Conservation (phyloP, 2,797 vertebrate genomes). For the Rhinichthys osculus region DNA sequence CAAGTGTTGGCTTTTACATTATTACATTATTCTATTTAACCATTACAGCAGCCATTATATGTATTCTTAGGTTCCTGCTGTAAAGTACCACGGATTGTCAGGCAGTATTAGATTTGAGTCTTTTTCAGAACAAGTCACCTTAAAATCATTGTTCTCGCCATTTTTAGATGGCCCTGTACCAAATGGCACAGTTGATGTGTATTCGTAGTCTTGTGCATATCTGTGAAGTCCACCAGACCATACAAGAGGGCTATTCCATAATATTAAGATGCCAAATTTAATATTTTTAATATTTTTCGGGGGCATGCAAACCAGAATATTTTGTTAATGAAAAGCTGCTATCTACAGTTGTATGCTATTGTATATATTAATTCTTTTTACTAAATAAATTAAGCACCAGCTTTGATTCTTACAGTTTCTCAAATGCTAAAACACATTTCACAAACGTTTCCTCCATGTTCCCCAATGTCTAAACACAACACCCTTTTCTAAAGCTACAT, state of each 20-base stretch:
- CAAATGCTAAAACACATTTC: no score
- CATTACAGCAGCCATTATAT: background rate
- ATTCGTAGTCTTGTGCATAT: background rate
- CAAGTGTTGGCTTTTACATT: slow-evolving; percentile 22
- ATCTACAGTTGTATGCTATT: no score
- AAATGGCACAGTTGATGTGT: background rate
- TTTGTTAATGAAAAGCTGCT: background rate
- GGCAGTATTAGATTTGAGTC: background rate
- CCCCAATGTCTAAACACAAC: no score
- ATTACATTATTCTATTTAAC: slow-evolving; percentile 1
- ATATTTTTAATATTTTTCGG: background rate
- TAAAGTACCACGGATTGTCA: background rate
- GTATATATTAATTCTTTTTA: background rate
- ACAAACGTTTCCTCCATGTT: no score
- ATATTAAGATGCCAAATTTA: background rate
- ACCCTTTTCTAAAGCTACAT: no score
- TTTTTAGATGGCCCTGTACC: background rate
- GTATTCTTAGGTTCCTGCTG: slow-evolving; percentile 19
- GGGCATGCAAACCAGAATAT: background rate
- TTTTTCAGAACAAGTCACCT: background rate
- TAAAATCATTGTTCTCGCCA: background rate
- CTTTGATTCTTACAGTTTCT: background rate
- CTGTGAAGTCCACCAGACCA: background rate
- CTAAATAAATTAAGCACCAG: background rate
- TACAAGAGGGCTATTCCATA: background rate